Evolutionary conservation across 1,140 invertebrate species (phyloP), one percentile per base, ranked within the genome.

Genomic region (Conus betulinus): DNA sequence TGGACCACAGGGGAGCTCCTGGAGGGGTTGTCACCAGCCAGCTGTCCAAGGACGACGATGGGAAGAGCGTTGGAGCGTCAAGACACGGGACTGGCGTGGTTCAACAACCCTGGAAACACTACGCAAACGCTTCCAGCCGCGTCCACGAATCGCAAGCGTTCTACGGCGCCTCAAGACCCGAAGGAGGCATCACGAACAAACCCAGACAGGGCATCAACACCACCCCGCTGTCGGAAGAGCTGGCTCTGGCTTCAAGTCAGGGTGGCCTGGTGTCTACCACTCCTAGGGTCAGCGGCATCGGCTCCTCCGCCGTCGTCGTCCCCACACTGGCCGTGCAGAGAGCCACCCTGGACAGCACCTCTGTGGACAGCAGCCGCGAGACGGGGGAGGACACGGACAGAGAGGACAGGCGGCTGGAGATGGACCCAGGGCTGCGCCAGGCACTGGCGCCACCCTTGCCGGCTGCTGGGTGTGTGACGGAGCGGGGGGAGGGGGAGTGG

Each of bases 201-300:
- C 39, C 39, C 39, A 39, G 39, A 39, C 0, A 39, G 39, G 39
- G 11, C 6, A 20, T n/a, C 67, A 90, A 90, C 25, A 15, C 67
- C 5, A 86, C 20, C 8, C 83, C 89, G 11, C 74, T 90, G 76
- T 90, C 87, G 10, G 84, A 78, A 63, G 89, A 90, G 27, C 74
- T 90, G 27, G 84, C 89, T 51, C 51, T 57, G 51, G 89, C 89
- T 55, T 76, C 53, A 51, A 4, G 67, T 7, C 17, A 74, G 23
- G 27, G 51, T 25, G 71, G 84, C 6, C 57, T n/a, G 23, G 13
- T 15, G 5, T 85, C 60, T 27, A 53, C 63, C 13, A 23, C 67
- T 10, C 63, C 20, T 6, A 25, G 71, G 0, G 39, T 27, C 51
- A 4, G 57, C 57, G 57, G 57, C 15, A 15, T 15, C 57, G 8